Base-by-base conservation (phyloP, 23 tunicate genomes). In the Trididemnum nubilum region DNA sequence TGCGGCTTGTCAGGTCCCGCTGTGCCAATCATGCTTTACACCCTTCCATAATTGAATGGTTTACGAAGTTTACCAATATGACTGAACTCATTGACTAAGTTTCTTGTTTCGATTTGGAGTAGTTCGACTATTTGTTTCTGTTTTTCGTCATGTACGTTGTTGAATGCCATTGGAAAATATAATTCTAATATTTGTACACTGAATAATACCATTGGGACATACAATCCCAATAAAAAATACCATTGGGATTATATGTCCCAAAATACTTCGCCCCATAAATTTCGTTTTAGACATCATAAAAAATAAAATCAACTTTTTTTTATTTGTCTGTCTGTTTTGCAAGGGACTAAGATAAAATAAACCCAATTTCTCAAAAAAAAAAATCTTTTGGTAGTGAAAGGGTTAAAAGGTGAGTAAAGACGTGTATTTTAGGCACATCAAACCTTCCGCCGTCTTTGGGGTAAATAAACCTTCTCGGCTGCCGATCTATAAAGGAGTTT, bases 1-100 rank as follows among this genome's bases (percentile, higher is more conserved):
- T 67, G 74, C 74, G 74, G 37, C 74, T 33, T 67, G 74, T 67
- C 74, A 67, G 38, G 74, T 67, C 38, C 74, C 74, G 74, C 74
- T 67, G 74, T 67, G 37, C 38, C 74, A 67, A 67, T 37, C 74
- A 33, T 67, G 74, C 33, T 67, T 67, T 33, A 61, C 67, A 61
- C 67, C 67, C 18, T 61, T 30, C 25, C 38, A 67, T 67, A 31
- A 32, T 7, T 67, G 33, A 33, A 21, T 38, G n/a, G 4, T 67
- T n/a, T n/a, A n/a, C n/a, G n/a, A n/a, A n/a, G n/a, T n/a, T n/a
- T n/a, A n/a, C n/a, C n/a, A n/a, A n/a, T n/a, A n/a, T n/a, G n/a
- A n/a, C n/a, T n/a, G n/a, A n/a, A n/a, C n/a, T n/a, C n/a, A n/a
- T n/a, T n/a, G n/a, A n/a, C n/a, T n/a, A n/a, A n/a, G n/a, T n/a